A percentile compares a stretch with the other conserved stretches of the same genome.
Conservation (phyloP, 2,888 invertebrate species). For the Blastobasis lacticolella region DNA sequence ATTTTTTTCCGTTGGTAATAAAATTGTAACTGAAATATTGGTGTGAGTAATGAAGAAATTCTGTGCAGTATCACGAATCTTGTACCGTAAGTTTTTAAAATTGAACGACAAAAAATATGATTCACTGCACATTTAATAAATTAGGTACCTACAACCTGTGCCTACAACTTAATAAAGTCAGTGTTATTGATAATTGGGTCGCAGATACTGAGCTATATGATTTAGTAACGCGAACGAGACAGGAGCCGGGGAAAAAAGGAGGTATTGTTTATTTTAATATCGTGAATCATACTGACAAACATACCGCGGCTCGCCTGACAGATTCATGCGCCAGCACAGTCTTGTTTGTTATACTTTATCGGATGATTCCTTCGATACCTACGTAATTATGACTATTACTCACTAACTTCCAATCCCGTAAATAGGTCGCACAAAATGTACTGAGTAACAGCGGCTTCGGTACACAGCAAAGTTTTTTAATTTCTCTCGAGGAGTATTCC, state of each 20-base stretch:
- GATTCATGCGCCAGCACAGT: not conserved
- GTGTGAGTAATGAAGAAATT: too few species aligned
- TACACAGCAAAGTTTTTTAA: not conserved
- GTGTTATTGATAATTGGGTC: slow-evolving; percentile 16
- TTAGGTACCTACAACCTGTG: too few species aligned
- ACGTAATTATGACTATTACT: not conserved
- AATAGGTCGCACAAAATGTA: not conserved
- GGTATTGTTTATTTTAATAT: slow-evolving; percentile 47
- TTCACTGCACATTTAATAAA: too few species aligned
- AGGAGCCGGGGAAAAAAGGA: slow-evolving; percentile 35
- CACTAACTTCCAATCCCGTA: not conserved
- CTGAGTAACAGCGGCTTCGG: not conserved
- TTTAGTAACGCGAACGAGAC: slow-evolving; percentile 8
- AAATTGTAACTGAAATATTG: too few species aligned
- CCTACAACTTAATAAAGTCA: too few species aligned
- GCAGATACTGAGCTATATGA: slow-evolving; percentile 15
- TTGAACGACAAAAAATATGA: too few species aligned
- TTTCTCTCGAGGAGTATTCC: not conserved
- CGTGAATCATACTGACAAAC: slow-evolving; percentile 38
- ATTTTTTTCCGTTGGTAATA: too few species aligned
- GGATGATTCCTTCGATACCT: not conserved
- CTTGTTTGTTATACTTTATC: slow-evolving; percentile 4
- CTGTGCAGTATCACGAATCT: too few species aligned
- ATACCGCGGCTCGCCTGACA: too few species aligned
- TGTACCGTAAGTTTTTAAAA: too few species aligned